Base-by-base conservation (phyloP, 2,797 vertebrate species). In the Phataginus tetradactyla region DNA sequence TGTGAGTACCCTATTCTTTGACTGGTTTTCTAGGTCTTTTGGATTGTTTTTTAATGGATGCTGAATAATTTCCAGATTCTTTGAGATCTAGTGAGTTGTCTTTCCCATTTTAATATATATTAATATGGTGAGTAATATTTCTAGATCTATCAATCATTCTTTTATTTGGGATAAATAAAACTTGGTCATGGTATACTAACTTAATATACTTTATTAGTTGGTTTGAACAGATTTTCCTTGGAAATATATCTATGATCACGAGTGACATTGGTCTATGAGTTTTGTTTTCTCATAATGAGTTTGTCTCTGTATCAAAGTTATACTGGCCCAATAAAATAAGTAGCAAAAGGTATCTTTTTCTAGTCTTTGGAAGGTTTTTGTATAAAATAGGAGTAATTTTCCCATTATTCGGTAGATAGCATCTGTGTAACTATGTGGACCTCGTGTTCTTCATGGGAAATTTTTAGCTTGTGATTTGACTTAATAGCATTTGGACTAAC, bases 91-190 rank as follows among this genome's bases (percentile, higher is more conserved):
- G 29, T 6, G 75, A 78, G 1, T 71, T 57, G 7, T 66, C 34
- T 93, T 84, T 89, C 42, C 3, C 12, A 83, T 53, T 81, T 75
- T 55, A 94, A 79, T 34, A 66, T 34, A 75, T 77, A 86, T 57
- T 63, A 69, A 94, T 81, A 29, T 29, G 2, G 15, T 86, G 1
- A 93, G 72, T 86, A 29, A 23, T 39, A 64, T 71, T 74, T 79
- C 25, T 93, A 64, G 4, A 80, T 75, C 77, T 90, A 49, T 95
- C 80, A 93, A 45, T 7, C 6, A 80, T 61, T 68, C 11, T 92
- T 69, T 74, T 9, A 69, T 91, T 66, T 93, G 27, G n/a, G 10
- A 64, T 72, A 85, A 85, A 42, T 88, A 45, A 80, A 96, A 72
- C 1, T 68, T 81, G 3, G 2, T 69, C 45, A 86, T 29, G 11